Conservation (phyloP, 2,797 vertebrate species). For the Fistularia tabacaria region DNA sequence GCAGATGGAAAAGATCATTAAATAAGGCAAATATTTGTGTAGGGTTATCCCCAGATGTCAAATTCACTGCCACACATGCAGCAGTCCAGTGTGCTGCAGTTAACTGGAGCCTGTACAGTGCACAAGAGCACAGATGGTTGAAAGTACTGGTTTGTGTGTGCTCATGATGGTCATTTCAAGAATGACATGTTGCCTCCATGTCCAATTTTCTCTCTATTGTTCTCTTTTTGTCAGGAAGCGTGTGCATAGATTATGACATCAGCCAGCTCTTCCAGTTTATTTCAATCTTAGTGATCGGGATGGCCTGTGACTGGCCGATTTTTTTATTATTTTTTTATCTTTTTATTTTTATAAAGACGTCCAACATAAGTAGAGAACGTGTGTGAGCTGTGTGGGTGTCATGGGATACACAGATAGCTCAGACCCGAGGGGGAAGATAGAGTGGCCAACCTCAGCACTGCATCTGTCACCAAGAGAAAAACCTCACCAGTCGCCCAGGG, state of each 20-base stretch:
- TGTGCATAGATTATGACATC: conserved; percentile 14
- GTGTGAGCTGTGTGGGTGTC: conserved; percentile 17
- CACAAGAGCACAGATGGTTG: conserved; percentile 47
- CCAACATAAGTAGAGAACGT: conserved; percentile 21
- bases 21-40: conserved; percentile 69
- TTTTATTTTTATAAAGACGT: conserved; percentile 35
- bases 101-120: conserved; percentile 22
- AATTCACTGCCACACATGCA: conserved; percentile 24
- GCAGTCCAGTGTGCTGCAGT: conserved; percentile 19
- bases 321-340: conserved; percentile 5
- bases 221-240: conserved; percentile 4
- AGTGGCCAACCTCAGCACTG: conserved; percentile 34
- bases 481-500: conserved; percentile 36
- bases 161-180: conserved; percentile 8
- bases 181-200: conserved; percentile 6
- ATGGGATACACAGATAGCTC: conserved; percentile 46
- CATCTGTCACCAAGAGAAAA: conserved; percentile 65
- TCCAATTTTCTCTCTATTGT: conserved; percentile 3
- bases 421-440: conserved; percentile 28
- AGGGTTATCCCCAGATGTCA: conserved; percentile 52
- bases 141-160: conserved; percentile 13
- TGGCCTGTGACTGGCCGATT: conserved; percentile 30
- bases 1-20: conserved; percentile 62
- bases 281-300: conserved; percentile 25
- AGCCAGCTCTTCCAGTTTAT: conserved; percentile 33